Conservation (phyloP, 2,113 vertebrate species). For the Thamnaconus septentrionalis region DNA sequence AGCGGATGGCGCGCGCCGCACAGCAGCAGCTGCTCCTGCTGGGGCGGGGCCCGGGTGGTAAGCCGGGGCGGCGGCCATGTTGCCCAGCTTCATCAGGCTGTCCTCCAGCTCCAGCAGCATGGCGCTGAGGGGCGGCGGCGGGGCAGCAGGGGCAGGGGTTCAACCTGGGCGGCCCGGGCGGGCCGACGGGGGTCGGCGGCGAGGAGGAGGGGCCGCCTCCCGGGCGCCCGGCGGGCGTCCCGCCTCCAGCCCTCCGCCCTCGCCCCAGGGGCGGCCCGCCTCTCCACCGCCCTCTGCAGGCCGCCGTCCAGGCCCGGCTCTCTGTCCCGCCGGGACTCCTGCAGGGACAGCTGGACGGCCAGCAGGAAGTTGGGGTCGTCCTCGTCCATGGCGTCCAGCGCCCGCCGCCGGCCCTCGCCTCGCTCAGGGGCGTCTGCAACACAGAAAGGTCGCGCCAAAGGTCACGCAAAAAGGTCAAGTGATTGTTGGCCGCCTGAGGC, state of each 20-base stretch:
- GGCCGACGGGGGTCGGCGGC: slow-evolving; percentile 73
- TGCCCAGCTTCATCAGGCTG: slow-evolving; percentile 85
- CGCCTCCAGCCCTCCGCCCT: slow-evolving; percentile 46
- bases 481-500: no score
- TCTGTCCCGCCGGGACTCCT: slow-evolving; percentile 86
- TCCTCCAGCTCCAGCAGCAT: slow-evolving; percentile 90
- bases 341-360: slow-evolving; percentile 96
- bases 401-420: slow-evolving; percentile 79
- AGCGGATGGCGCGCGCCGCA: not conserved
- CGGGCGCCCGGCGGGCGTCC: slow-evolving; percentile 27
- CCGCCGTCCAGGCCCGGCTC: slow-evolving; percentile 63
- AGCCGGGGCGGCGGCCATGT: slow-evolving; percentile 71
- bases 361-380: slow-evolving; percentile 97
- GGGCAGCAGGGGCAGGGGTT: slow-evolving; percentile 58
- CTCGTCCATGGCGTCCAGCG: slow-evolving; percentile 89
- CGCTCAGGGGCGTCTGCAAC: slow-evolving; percentile 78
- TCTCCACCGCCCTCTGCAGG: slow-evolving; percentile 28
- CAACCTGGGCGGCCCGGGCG: slow-evolving; percentile 80
- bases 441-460: slow-evolving; percentile 1
- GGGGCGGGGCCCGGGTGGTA: slow-evolving; percentile 68
- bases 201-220: slow-evolving; percentile 52
- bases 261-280: slow-evolving; percentile 32
- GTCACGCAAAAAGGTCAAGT: no score
- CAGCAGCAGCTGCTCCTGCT: slow-evolving; percentile 51
- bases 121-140: slow-evolving; percentile 83